phyloP scores from a whole-genome alignment of 2,888 invertebrate species.

The Electrophaes corylata region DNA sequence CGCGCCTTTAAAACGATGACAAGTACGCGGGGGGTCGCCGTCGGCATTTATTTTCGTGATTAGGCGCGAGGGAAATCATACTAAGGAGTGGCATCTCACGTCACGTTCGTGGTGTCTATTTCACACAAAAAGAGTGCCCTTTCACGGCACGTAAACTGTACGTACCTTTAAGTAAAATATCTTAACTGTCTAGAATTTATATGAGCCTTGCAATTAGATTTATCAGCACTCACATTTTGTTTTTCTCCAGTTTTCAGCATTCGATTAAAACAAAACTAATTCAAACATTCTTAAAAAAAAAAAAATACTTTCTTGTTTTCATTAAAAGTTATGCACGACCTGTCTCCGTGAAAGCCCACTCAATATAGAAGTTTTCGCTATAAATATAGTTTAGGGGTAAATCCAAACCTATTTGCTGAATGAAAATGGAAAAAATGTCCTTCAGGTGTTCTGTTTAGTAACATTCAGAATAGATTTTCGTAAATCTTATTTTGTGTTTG shows the following conservation, averaged over 20 bases:
- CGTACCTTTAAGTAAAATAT: constrained; percentile 40
- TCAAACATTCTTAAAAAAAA: not conserved
- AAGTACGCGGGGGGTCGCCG: not conserved
- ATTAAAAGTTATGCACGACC: constrained; percentile 3
- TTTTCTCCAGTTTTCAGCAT: not conserved
- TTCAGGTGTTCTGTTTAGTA: constrained; percentile 32
- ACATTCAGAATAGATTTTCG: constrained; percentile 38
- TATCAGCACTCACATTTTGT: constrained; percentile 25
- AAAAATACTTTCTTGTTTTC: not conserved
- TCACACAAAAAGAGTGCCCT: constrained; percentile 38
- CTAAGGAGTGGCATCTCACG: constrained; percentile 38
- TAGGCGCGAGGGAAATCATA: constrained; percentile 43
- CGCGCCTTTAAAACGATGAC: not conserved
- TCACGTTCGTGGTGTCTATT: constrained; percentile 47
- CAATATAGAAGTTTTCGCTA: not conserved
- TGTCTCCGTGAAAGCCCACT: constrained; percentile 3
- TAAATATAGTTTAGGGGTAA: not conserved
- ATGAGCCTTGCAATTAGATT: constrained; percentile 41
- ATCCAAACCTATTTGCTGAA: constrained; percentile 3
- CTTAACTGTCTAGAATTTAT: constrained; percentile 39
- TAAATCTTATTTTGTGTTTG: constrained; percentile 37
- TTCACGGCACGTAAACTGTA: constrained; percentile 37
- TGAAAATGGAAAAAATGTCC: constrained; percentile 30
- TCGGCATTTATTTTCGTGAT: constrained; percentile 33
- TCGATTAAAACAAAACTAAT: not conserved